Conservation (phyloP, 2,888 invertebrate species). For the Ennomos quercinarius region DNA sequence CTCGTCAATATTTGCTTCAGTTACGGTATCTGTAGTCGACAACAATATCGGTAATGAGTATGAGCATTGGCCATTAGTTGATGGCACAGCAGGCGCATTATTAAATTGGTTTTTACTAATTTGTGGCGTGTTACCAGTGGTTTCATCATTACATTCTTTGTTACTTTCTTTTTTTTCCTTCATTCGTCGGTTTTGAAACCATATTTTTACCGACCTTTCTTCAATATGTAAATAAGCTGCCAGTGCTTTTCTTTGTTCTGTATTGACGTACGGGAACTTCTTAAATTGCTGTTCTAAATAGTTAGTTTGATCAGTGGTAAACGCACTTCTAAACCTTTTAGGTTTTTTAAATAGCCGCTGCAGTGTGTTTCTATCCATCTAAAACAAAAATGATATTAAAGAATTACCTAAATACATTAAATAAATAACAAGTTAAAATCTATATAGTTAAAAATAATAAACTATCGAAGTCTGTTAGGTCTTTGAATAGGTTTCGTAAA, state of each 20-base stretch:
- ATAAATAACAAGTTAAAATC: no score
- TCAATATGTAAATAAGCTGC: constrained; percentile 87
- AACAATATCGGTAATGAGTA: constrained; percentile 48
- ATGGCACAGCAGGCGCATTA: constrained; percentile 46
- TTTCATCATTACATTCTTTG: constrained; percentile 50
- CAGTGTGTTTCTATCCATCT: constrained; percentile 39
- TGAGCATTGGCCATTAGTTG: constrained; percentile 48
- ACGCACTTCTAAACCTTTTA: constrained; percentile 86
- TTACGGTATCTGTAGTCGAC: constrained; percentile 17
- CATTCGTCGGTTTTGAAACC: constrained; percentile 95
- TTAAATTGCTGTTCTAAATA: constrained; percentile 90
- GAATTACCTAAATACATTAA: no score
- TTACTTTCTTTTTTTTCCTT: constrained; percentile 87
- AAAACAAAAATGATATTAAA: constrained; percentile 25
- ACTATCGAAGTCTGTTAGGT: no score
- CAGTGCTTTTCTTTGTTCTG: constrained; percentile 88
- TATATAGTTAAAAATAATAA: no score
- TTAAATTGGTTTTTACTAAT: constrained; percentile 52
- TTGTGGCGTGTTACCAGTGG: constrained; percentile 37
- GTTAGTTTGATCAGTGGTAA: constrained; percentile 90
- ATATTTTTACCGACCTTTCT: constrained; percentile 92
- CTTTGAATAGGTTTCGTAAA: no score
- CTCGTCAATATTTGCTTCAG: constrained; percentile 11
- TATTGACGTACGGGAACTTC: constrained; percentile 88
- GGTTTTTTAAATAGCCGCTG: constrained; percentile 43